Conservation (phyloP, 23 tunicate genomes). For the Clavelina lepadiformis region DNA sequence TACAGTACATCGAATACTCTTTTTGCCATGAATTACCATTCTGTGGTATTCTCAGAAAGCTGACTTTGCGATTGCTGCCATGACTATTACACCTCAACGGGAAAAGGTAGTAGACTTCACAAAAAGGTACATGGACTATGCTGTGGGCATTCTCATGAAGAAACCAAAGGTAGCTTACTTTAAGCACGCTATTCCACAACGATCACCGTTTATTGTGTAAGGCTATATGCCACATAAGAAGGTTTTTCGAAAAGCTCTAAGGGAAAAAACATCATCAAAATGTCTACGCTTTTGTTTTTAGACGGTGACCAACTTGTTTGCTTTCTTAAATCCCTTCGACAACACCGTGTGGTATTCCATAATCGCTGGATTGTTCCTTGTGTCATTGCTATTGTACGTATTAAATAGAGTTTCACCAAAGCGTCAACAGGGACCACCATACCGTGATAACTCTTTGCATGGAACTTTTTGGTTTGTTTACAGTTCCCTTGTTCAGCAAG, state of each 20-base stretch:
- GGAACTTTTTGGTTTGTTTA: conserved; percentile 83
- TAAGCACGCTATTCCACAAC: no score
- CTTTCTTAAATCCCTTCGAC: conserved; percentile 73
- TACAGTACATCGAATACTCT: neutral
- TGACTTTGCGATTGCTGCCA: conserved; percentile 80
- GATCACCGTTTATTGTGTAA: no score
- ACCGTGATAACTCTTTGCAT: conserved; percentile 47
- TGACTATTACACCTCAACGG: conserved; percentile 78
- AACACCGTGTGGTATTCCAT: conserved; percentile 68
- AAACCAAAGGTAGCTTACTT: conserved; percentile 51
- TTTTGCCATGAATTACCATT: neutral
- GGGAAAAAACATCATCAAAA: no score
- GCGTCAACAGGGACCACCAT: conserved; percentile 27
- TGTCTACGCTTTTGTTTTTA: no score
- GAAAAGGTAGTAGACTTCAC: conserved; percentile 79
- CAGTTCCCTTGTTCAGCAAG: conserved; percentile 83
- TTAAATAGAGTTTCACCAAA: conserved; percentile 55
- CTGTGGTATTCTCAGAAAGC: conserved; percentile 26
- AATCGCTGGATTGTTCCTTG: conserved; percentile 52
- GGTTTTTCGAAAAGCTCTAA: no score
- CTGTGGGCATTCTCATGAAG: conserved; percentile 65
- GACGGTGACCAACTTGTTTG: conserved; percentile 33
- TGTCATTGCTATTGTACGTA: conserved; percentile 57
- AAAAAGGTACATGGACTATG: conserved; percentile 76
- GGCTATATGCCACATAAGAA: no score